A percentile compares a stretch with the other conserved stretches of the same genome.
phyloP scores from a whole-genome alignment of 2,113 vertebrate genomes.

The Plestiodon gilberti region DNA sequence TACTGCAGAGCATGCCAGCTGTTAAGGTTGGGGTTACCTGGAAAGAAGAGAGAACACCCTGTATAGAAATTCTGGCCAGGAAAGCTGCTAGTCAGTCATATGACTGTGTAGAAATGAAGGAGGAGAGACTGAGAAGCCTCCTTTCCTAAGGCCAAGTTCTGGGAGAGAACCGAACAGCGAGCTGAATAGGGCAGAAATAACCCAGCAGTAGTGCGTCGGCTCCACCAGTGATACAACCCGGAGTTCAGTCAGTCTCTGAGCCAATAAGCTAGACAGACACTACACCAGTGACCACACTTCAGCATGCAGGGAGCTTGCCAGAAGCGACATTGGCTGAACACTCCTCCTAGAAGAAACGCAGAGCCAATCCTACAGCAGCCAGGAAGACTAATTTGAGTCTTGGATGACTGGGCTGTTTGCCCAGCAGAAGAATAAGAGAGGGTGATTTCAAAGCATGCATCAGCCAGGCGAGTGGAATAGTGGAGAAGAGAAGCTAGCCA shows the following conservation, averaged over 20 bases:
- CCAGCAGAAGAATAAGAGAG: slow-evolving; percentile 30
- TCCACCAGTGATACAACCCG: background rate
- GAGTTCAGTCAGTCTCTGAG: background rate
- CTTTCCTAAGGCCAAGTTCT: background rate
- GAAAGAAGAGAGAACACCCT: background rate
- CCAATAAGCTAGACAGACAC: background rate
- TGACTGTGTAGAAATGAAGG: background rate
- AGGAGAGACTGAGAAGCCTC: background rate
- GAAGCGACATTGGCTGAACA: background rate
- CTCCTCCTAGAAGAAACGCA: background rate
- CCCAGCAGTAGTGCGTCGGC: background rate
- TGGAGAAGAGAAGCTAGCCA: slow-evolving; percentile 17
- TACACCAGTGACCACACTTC: background rate
- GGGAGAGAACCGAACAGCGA: background rate
- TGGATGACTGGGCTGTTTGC: slow-evolving; percentile 19
- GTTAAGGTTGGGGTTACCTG: background rate
- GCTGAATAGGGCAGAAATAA: background rate
- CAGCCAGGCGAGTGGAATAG: slow-evolving; percentile 7
- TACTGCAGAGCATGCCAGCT: background rate
- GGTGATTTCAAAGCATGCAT: slow-evolving; percentile 42
- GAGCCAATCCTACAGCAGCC: background rate
- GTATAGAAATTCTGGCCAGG: background rate
- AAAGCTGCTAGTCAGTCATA: background rate
- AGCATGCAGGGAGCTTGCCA: background rate
- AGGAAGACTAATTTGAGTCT: background rate